These are phyloP conservation scores for Deilephila elpenor DNA, from an alignment of 2,888 invertebrate genomes.

Conservation along the genomic window DNA sequence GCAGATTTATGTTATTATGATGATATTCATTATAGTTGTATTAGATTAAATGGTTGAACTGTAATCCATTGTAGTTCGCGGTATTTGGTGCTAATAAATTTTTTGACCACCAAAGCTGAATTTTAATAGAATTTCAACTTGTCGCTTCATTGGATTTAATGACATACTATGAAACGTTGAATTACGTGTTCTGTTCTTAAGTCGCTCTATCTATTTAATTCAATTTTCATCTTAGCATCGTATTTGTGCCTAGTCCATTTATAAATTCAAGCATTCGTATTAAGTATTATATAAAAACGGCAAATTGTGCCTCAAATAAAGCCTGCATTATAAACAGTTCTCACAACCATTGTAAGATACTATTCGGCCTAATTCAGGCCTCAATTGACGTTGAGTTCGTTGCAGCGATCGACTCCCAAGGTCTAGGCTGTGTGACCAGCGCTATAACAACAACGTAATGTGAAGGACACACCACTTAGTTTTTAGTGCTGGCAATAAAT, in stretches of 20 bases:
- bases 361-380: conserved; percentile 9
- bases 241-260: too few relatives aligned
- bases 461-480: conserved; percentile 59
- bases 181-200: too few relatives aligned
- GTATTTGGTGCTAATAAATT: not conserved
- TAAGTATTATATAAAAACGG: not conserved
- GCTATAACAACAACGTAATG: conserved; percentile 34
- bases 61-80: not conserved
- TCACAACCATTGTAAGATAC: conserved; percentile 3
- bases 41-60: not conserved
- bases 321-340: not conserved
- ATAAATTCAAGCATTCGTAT: too few relatives aligned
- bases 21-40: not conserved
- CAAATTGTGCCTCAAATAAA: too few relatives aligned
- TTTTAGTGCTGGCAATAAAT: conserved; percentile 57
- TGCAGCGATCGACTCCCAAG: conserved; percentile 10
- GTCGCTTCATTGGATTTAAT: too few relatives aligned
- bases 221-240: too few relatives aligned
- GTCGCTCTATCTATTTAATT: too few relatives aligned
- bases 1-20: conserved; percentile 14
- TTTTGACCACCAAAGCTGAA: not conserved
- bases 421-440: conserved; percentile 19
- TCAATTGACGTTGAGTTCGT: conserved; percentile 8
- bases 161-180: too few relatives aligned
- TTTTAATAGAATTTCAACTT: too few relatives aligned